Conservation (phyloP, 2,888 invertebrate species). For the Bombylius discolor region DNA sequence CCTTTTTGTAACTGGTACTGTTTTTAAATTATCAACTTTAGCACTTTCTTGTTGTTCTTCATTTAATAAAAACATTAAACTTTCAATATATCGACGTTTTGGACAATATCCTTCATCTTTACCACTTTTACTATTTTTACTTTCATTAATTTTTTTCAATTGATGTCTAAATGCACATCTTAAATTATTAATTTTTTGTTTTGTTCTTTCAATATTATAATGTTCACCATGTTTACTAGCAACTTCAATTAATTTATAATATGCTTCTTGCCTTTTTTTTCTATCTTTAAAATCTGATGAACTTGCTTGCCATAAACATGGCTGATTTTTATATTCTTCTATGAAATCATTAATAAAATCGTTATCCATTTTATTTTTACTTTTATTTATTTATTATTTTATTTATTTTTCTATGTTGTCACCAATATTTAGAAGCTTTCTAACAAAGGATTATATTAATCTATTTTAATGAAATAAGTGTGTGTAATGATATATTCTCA, state of each 20-base stretch:
- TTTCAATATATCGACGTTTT: slow-evolving; percentile 33
- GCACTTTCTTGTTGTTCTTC: slow-evolving; percentile 27
- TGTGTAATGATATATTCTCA: too few species aligned
- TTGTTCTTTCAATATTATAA: slow-evolving; percentile 34
- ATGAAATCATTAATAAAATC: slow-evolving; percentile 36
- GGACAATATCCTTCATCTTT: slow-evolving; percentile 34
- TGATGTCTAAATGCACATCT: slow-evolving; percentile 34
- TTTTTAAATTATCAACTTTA: slow-evolving; percentile 13
- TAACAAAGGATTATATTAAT: too few species aligned
- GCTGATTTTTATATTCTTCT: slow-evolving; percentile 32
- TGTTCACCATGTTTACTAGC: slow-evolving; percentile 34
- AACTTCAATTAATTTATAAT: slow-evolving; percentile 31
- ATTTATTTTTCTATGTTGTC: too few species aligned
- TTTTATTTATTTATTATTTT: too few species aligned
- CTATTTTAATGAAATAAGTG: too few species aligned
- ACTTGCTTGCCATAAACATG: slow-evolving; percentile 34
- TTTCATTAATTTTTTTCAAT: slow-evolving; percentile 31
- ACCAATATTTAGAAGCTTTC: too few species aligned
- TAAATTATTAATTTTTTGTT: slow-evolving; percentile 35
- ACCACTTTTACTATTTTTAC: slow-evolving; percentile 29
- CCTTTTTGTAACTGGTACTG: slow-evolving; percentile 12
- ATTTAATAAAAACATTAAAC: slow-evolving; percentile 34
- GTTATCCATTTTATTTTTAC: slow-evolving; percentile 10
- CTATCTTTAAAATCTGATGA: slow-evolving; percentile 32
- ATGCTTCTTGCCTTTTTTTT: slow-evolving; percentile 31